Evolutionary conservation across 2,888 invertebrate genomes (phyloP).

Genomic region (Clivina fossor): DNA sequence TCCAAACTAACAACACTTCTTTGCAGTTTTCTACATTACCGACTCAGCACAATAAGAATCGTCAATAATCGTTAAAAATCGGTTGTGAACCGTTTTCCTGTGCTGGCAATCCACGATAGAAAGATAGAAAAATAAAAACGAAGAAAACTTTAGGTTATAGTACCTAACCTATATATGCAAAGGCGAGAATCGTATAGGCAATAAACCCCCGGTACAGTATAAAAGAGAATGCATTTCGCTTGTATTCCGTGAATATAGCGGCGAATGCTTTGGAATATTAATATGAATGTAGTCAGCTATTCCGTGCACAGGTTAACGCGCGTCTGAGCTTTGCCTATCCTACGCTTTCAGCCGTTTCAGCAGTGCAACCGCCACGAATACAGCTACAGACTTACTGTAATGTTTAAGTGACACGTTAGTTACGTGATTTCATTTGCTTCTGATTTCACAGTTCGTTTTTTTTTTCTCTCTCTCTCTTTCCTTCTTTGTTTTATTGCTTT

Average conservation of each 20-base stretch:
- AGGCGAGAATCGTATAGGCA: not conserved
- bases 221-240: slow-evolving; percentile 9
- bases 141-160: too few relatives aligned
- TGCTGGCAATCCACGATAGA: too few relatives aligned
- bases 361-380: not conserved
- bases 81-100: too few relatives aligned
- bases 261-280: slow-evolving; percentile 14
- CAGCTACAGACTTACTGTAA: not conserved
- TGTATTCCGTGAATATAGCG: slow-evolving; percentile 3
- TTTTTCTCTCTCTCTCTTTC: slow-evolving; percentile 3
- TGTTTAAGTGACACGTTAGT: slow-evolving; percentile 4
- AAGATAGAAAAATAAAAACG: too few relatives aligned
- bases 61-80: too few relatives aligned
- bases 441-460: slow-evolving; percentile 13
- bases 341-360: too few relatives aligned
- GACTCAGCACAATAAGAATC: too few relatives aligned
- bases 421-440: slow-evolving; percentile 3
- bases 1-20: too few relatives aligned
- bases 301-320: not conserved
- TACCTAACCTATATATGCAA: not conserved
- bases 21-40: too few relatives aligned
- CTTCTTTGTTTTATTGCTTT: slow-evolving; percentile 5
- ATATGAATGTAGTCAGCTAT: slow-evolving; percentile 4
- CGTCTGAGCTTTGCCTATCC: too few relatives aligned
- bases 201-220: not conserved